These are phyloP conservation scores for Crypturellus undulatus DNA, from an alignment of 2,113 vertebrate species.

Conservation along the genomic window DNA sequence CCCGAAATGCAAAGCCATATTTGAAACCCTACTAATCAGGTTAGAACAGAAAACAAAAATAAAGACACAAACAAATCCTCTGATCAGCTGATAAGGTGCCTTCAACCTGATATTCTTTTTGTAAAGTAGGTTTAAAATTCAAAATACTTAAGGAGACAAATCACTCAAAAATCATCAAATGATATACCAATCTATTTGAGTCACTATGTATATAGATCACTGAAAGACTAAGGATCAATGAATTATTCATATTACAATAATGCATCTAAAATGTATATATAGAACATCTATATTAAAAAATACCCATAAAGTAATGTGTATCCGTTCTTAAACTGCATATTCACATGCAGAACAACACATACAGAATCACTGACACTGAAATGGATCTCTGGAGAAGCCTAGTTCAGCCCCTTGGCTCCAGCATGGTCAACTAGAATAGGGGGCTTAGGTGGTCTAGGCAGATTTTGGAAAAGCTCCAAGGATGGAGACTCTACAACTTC, in stretches of 20 bases:
- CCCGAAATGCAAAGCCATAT: rapidly evolving
- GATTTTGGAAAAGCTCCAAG: too few species aligned
- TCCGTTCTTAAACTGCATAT: too few species aligned
- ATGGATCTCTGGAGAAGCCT: not conserved
- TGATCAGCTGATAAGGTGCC: too few species aligned
- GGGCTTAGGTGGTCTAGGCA: not conserved
- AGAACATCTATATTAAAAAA: too few species aligned
- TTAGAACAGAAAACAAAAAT: not conserved
- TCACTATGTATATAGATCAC: too few species aligned
- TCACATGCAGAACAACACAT: not conserved
- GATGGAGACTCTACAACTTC: not conserved
- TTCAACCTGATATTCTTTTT: not conserved
- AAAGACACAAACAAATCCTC: too few species aligned
- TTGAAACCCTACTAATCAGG: not conserved
- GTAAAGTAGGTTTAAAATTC: not conserved
- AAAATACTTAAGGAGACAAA: not conserved
- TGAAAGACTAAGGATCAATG: too few species aligned
- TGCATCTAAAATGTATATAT: too few species aligned
- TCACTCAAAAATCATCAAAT: not conserved
- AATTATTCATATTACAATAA: too few species aligned
- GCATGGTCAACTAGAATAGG: not conserved
- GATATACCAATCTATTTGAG: too few species aligned
- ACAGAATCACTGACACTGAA: not conserved
- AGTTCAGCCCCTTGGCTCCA: not conserved
- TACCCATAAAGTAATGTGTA: too few species aligned